A percentile compares a stretch with the other conserved stretches of the same genome.
Conservation (phyloP, 2,888 invertebrate genomes). For the Darwinula stevensoni region DNA sequence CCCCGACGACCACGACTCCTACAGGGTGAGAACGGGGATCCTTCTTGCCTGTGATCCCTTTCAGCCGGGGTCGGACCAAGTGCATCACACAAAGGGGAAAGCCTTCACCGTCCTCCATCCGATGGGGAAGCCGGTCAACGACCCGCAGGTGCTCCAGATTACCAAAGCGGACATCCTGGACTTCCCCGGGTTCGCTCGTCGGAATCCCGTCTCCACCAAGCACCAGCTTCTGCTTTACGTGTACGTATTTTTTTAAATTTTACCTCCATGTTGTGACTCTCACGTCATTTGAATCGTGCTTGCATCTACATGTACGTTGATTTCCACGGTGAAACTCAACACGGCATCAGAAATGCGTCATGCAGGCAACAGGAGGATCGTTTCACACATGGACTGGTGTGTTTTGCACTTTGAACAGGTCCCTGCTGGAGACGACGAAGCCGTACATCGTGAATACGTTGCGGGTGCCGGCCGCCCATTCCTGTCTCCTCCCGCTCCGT, state of each 20-base stretch:
- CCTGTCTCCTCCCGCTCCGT: slow-evolving; percentile 45
- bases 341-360: no score
- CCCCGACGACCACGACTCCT: slow-evolving; percentile 77
- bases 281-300: no score
- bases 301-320: no score
- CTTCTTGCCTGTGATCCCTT: slow-evolving; percentile 12
- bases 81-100: slow-evolving; percentile 60
- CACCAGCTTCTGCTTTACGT: slow-evolving; percentile 69
- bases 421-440: slow-evolving; percentile 63
- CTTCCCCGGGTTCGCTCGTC: no score
- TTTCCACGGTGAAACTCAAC: no score
- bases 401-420: slow-evolving; percentile 14
- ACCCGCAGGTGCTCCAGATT: slow-evolving; percentile 45
- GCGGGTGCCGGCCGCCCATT: slow-evolving; percentile 70
- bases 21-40: slow-evolving; percentile 42
- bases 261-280: no score
- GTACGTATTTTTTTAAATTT: no score
- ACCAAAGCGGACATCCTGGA: no score
- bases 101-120: slow-evolving; percentile 73
- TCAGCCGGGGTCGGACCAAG: slow-evolving; percentile 39
- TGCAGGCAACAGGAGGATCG: no score
- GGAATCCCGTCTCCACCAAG: slow-evolving; percentile 37
- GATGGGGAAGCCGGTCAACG: slow-evolving; percentile 52
- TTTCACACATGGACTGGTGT: slow-evolving; percentile 8
- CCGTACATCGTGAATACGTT: slow-evolving; percentile 73